These are phyloP conservation scores for Microdon myrmicae DNA, from an alignment of 2,888 invertebrate genomes.

Conservation along the genomic window DNA sequence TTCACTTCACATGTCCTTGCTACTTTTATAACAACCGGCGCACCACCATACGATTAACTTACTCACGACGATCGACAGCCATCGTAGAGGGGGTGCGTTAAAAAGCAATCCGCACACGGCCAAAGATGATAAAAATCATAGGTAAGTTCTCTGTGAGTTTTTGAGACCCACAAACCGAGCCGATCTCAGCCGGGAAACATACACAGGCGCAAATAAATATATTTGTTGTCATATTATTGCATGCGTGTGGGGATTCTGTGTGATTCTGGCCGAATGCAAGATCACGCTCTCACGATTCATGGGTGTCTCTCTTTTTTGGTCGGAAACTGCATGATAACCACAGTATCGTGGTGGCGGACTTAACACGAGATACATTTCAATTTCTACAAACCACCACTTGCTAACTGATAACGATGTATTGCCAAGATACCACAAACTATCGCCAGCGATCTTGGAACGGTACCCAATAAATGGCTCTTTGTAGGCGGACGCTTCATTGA, in stretches of 20 bases:
- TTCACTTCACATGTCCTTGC: slow-evolving; percentile 67
- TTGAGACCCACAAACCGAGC: slow-evolving; percentile 38
- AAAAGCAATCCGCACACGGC: slow-evolving; percentile 47
- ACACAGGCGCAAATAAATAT: slow-evolving; percentile 1
- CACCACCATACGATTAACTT: slow-evolving; percentile 40
- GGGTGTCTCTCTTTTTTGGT: slow-evolving; percentile 36
- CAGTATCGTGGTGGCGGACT: background rate
- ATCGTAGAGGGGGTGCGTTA: slow-evolving; percentile 41
- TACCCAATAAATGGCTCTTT: slow-evolving; percentile 7
- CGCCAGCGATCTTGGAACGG: slow-evolving; percentile 31
- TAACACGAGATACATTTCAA: slow-evolving; percentile 21
- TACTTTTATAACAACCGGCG: slow-evolving; percentile 67
- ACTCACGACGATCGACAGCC: slow-evolving; percentile 49
- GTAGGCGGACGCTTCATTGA: slow-evolving; percentile 6
- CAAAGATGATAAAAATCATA: slow-evolving; percentile 50
- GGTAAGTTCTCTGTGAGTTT: slow-evolving; percentile 48
- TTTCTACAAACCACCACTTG: slow-evolving; percentile 10
- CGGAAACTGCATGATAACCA: background rate
- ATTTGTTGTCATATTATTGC: background rate
- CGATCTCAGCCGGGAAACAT: slow-evolving; percentile 21
- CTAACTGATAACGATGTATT: slow-evolving; percentile 2
- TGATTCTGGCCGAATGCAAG: background rate
- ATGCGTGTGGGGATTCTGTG: slow-evolving; percentile 4
- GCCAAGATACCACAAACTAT: slow-evolving; percentile 9
- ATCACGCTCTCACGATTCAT: slow-evolving; percentile 33